phyloP scores from a whole-genome alignment of 1,140 invertebrate genomes.

The Lethrus apterus region DNA sequence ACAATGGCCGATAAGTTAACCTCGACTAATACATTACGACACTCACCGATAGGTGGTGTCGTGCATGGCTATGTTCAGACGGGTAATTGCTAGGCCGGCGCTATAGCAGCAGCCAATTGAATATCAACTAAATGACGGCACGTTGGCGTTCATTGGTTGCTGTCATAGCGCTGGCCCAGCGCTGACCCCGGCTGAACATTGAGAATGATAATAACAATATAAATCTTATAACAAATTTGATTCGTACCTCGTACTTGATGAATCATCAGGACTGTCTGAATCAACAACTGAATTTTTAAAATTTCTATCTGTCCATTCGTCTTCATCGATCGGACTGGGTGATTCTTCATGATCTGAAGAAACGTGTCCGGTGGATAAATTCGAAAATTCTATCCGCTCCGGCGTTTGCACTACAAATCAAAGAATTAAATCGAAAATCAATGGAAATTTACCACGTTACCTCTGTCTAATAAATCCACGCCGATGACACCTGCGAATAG shows the following conservation, averaged over 20 bases:
- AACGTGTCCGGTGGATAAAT: constrained; percentile 52
- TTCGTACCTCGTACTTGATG: constrained; percentile 41
- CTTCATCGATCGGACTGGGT: constrained; percentile 79
- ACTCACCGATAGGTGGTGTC: no score
- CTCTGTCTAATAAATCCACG: constrained; percentile 54
- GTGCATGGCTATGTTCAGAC: no score
- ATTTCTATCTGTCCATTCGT: constrained; percentile 89
- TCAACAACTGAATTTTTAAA: constrained; percentile 70
- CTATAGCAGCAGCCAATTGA: no score
- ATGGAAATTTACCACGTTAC: constrained; percentile 23
- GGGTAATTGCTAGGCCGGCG: no score
- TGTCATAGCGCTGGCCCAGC: no score
- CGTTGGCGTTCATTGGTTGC: no score
- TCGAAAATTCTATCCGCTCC: constrained; percentile 76
- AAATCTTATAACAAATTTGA: constrained; percentile 8
- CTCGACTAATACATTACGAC: no score
- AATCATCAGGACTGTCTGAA: constrained; percentile 69
- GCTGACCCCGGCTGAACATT: no score
- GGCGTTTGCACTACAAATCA: constrained; percentile 53
- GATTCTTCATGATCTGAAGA: constrained; percentile 63
- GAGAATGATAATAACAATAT: no score
- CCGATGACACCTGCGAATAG: constrained; percentile 45
- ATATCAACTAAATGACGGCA: no score
- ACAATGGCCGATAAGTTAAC: no score
- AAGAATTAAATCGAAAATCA: constrained; percentile 16